phyloP scores from a whole-genome alignment of 2,797 vertebrate species.

The Passerculus sandwichensis region DNA sequence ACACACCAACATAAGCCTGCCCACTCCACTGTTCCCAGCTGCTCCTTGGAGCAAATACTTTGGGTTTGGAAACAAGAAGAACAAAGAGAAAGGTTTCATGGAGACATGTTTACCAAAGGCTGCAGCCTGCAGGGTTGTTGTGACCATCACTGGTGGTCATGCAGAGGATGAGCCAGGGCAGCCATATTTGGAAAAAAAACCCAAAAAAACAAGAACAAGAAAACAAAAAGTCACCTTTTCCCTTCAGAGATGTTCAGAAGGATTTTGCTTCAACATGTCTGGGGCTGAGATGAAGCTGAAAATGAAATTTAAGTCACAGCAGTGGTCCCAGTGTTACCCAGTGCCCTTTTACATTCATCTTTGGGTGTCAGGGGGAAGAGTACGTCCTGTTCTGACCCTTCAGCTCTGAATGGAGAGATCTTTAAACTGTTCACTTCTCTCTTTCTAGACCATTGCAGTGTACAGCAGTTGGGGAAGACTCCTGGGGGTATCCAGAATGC shows the following conservation, averaged over 20 bases:
- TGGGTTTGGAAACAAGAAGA: not conserved
- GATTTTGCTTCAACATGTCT: not conserved
- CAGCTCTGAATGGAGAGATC: not conserved
- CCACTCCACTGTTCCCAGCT: not conserved
- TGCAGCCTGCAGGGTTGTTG: not conserved
- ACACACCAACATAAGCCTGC: not conserved
- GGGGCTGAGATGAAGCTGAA: not conserved
- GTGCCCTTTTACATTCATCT: not conserved
- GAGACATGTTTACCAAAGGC: not conserved
- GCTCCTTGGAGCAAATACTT: not conserved
- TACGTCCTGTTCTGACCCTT: not conserved
- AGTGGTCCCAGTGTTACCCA: not conserved
- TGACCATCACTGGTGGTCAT: not conserved
- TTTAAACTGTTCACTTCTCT: not conserved
- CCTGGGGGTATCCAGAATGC: not conserved
- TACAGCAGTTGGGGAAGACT: not conserved
- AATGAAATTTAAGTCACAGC: not conserved
- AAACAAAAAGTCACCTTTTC: not conserved
- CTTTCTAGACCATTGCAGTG: not conserved
- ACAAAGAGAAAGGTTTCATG: not conserved
- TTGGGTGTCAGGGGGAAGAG: not conserved
- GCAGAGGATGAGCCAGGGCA: not conserved
- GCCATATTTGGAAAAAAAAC: not conserved
- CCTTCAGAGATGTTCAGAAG: not conserved
- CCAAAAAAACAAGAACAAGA: too few species aligned